Base-by-base conservation (phyloP, 2,888 invertebrate genomes). In the Agonopterix arenella region DNA sequence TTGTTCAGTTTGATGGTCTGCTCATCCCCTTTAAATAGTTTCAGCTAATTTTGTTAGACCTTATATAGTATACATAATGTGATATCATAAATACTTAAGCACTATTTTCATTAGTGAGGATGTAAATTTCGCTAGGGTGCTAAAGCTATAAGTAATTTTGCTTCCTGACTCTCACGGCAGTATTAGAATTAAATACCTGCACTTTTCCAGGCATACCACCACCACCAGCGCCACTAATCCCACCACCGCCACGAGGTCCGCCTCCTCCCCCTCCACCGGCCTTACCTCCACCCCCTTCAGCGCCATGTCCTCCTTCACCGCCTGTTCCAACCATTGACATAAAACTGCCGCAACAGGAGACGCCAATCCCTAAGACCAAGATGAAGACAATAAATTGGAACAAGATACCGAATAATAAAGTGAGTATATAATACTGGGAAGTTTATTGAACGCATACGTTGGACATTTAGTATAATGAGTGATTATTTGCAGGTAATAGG, bases 311-410 rank as follows among this genome's bases (percentile, higher is more conserved):
- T 5, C 68, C 78, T 40, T 79, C 86, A 0, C 82, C 90, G 1
- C 84, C 89, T 56, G 58, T 84, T 44, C 78, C 90, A 1, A 65
- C 76, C 36, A 47, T 76, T 10, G 70, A 82, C 70, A 59, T 84
- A 62, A 90, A 95, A 61, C 88, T 97, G 66, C 97, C 97, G 10
- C 97, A 97, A 68, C 97, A 97, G 74, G 95, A 96, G 68, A 97
- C 96, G 1, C 98, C 98, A 0, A 93, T 94, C 52, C 98, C 98
- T n/a, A 96, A 95, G 79, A 93, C 95, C 36, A 98, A 98, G 82
- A 98, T 98, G 97, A 98, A 97, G 86, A 97, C 98, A 0, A 95
- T 98, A 57, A 98, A 98, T 73, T 99, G 98, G 98, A 96, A 97
- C 75, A 98, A 98, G 82, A 97, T 98, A 66, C 97, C 98, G 40